These are phyloP conservation scores for Cydia splendana DNA, from an alignment of 1,140 invertebrate species.

Conservation along the genomic window DNA sequence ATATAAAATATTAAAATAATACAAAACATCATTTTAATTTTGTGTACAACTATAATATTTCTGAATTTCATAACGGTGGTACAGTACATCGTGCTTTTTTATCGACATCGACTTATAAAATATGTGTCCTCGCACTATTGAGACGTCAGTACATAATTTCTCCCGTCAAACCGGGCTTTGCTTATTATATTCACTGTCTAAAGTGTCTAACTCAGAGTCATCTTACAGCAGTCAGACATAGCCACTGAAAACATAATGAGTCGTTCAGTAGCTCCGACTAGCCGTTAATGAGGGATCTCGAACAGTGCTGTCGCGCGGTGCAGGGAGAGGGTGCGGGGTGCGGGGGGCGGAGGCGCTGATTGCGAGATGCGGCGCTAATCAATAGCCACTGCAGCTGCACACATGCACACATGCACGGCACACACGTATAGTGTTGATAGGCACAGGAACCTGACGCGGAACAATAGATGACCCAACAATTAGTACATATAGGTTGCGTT, in stretches of 20 bases:
- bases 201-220: background rate
- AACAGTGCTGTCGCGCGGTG: constrained; percentile 33
- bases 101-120: too few relatives aligned
- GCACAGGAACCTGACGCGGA: background rate
- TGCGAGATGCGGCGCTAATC: constrained; percentile 45
- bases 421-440: background rate
- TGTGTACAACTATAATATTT: too few relatives aligned
- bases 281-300: background rate
- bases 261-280: background rate
- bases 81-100: too few relatives aligned
- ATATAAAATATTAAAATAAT: too few relatives aligned
- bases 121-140: too few relatives aligned
- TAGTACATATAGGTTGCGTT: background rate
- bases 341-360: constrained; percentile 34
- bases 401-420: constrained; percentile 36
- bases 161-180: too few relatives aligned
- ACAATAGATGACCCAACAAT: background rate
- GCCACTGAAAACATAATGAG: background rate
- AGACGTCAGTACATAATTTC: too few relatives aligned
- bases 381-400: constrained; percentile 54
- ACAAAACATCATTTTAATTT: too few relatives aligned
- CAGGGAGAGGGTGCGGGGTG: constrained; percentile 22
- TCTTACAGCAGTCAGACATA: background rate
- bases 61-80: too few relatives aligned
- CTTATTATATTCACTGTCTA: too few relatives aligned